Conservation (phyloP, 2,797 vertebrate species). For the Eulemur rubriventer region DNA sequence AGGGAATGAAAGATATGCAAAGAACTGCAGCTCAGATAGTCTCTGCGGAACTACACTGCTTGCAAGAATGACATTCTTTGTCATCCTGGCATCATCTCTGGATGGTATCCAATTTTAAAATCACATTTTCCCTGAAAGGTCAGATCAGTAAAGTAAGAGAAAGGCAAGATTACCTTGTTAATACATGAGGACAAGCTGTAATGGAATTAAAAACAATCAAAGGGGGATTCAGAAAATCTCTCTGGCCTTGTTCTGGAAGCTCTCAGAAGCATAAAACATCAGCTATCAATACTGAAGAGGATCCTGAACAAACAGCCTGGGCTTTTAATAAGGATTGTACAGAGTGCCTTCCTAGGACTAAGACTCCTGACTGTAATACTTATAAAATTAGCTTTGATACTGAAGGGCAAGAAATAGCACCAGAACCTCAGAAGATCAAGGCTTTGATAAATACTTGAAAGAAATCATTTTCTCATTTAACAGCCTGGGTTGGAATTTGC, state of each 20-base stretch:
- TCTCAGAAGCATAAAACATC: slow-evolving; percentile 45
- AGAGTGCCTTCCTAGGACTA: neutral
- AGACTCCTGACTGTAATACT: neutral
- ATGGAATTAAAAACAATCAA: slow-evolving; percentile 50
- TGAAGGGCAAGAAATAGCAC: neutral
- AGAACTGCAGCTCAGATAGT: neutral
- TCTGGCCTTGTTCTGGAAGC: slow-evolving; percentile 49
- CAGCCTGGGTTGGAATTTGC: neutral
- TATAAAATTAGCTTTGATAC: neutral
- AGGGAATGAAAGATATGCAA: neutral
- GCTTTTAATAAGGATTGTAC: slow-evolving; percentile 11
- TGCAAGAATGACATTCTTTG: neutral
- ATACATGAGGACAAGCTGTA: slow-evolving; percentile 42
- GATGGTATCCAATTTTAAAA: slow-evolving; percentile 50
- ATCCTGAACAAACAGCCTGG: slow-evolving; percentile 18
- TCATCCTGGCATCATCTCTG: slow-evolving; percentile 24
- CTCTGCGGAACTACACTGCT: neutral
- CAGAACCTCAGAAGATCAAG: neutral
- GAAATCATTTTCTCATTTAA: neutral
- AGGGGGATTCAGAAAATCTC: slow-evolving; percentile 30
- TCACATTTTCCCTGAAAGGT: slow-evolving; percentile 71
- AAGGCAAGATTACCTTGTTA: slow-evolving; percentile 35
- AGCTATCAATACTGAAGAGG: slow-evolving; percentile 36
- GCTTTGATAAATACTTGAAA: neutral
- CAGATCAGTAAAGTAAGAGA: slow-evolving; percentile 45